A percentile compares a stretch with the other conserved stretches of the same genome.
These are phyloP conservation scores for Ostrea edulis DNA, from an alignment of 1,140 invertebrate genomes.

Conservation along the genomic window DNA sequence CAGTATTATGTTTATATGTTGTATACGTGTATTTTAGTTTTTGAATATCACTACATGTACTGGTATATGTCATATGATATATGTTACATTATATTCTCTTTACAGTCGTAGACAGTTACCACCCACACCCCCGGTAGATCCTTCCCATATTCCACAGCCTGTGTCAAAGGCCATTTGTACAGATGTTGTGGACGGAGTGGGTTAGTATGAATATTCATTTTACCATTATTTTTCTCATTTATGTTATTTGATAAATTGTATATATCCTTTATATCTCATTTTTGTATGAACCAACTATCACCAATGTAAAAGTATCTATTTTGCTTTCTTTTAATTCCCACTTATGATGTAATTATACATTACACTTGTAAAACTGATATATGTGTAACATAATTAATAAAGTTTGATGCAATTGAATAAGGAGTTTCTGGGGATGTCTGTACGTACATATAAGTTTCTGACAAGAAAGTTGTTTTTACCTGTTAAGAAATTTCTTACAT, in stretches of 20 bases:
- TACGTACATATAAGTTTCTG: too few relatives aligned
- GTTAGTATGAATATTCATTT: slow-evolving; percentile 28
- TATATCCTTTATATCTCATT: neutral
- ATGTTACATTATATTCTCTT: neutral
- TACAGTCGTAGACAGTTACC: slow-evolving; percentile 69
- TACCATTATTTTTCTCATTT: neutral
- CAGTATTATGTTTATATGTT: too few relatives aligned
- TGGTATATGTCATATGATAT: too few relatives aligned
- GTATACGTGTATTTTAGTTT: too few relatives aligned
- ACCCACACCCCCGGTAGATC: slow-evolving; percentile 67
- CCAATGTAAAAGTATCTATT: neutral
- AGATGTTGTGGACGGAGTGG: slow-evolving; percentile 51
- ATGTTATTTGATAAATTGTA: neutral
- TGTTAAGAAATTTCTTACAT: too few relatives aligned
- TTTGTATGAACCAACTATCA: neutral
- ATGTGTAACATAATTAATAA: too few relatives aligned
- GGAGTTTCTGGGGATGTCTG: too few relatives aligned
- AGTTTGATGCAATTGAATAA: too few relatives aligned
- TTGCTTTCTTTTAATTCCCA: neutral
- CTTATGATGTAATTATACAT: too few relatives aligned
- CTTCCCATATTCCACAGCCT: slow-evolving; percentile 56
- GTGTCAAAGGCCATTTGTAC: slow-evolving; percentile 53
- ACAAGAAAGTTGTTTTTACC: too few relatives aligned
- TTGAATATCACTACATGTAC: too few relatives aligned
- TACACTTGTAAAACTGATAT: too few relatives aligned